Conservation (phyloP, 2,888 invertebrate species). For the Pseudococcus viburni region DNA sequence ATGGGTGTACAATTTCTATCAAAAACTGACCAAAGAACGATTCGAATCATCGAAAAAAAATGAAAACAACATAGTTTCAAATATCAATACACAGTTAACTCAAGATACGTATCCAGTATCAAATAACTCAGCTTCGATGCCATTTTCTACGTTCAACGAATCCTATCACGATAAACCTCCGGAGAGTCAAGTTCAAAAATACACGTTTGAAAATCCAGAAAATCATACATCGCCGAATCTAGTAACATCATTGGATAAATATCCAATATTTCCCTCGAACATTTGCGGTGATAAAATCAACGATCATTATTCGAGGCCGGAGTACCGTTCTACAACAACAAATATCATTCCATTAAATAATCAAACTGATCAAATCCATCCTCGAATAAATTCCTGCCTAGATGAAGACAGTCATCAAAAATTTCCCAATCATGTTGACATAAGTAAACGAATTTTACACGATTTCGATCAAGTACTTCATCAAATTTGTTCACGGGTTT, state of each 20-base stretch:
- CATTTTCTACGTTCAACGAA: background rate
- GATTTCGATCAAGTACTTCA: conserved; percentile 18
- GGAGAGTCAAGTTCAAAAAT: background rate
- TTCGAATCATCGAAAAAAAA: background rate
- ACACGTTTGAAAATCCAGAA: background rate
- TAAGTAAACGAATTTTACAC: background rate
- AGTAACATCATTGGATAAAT: background rate
- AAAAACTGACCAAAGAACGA: conserved; percentile 1
- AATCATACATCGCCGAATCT: background rate
- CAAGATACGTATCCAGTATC: background rate
- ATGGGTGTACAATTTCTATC: conserved; percentile 56
- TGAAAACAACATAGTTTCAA: background rate
- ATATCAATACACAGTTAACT: background rate
- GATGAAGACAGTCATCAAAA: background rate
- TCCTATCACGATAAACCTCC: too few relatives aligned
- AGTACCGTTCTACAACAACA: background rate
- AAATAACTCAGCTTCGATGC: background rate
- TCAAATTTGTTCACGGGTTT: conserved; percentile 27
- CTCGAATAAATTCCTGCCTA: background rate
- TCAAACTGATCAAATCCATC: background rate
- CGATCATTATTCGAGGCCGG: background rate
- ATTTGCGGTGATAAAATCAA: background rate
- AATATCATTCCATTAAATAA: background rate
- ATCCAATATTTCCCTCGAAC: background rate
- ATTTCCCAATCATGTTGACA: background rate